Percentiles rank a stretch among this genome's conserved stretches.
Conservation (phyloP, 2,888 invertebrate genomes). For the Tanytarsus gracilentus region DNA sequence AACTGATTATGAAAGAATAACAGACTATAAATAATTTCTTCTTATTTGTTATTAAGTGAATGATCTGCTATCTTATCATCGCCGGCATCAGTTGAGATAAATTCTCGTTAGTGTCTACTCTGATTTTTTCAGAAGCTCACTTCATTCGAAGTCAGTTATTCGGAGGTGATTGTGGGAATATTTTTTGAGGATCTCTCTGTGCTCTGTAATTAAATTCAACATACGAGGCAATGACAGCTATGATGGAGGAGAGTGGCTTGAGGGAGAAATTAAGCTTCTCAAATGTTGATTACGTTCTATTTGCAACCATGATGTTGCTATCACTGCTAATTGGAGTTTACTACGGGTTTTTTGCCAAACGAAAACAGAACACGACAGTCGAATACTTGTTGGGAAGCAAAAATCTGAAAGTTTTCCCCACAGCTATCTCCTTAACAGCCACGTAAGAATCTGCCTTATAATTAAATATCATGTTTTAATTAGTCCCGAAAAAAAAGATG, state of each 20-base stretch:
- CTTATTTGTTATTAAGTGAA: no score
- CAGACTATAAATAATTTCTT: no score
- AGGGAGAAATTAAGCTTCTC: conserved; percentile 16
- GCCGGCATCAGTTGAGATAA: no score
- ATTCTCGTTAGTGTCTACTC: no score
- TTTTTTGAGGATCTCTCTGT: no score
- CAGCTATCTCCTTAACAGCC: conserved; percentile 21
- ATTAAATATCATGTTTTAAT: conserved; percentile 10
- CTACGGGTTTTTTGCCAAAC: conserved; percentile 21
- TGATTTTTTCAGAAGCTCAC: no score
- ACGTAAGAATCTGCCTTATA: conserved; percentile 13
- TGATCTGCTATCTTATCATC: no score
- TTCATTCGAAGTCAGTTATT: no score
- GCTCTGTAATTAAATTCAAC: conserved; percentile 6
- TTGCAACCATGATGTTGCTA: conserved; percentile 21
- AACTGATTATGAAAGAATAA: no score
- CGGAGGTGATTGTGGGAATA: no score
- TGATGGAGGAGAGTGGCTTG: conserved; percentile 1
- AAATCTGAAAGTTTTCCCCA: conserved; percentile 22
- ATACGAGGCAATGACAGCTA: no score
- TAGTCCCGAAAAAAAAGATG: no score
- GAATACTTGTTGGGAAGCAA: conserved; percentile 26
- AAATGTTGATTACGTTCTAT: conserved; percentile 17
- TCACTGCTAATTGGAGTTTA: conserved; percentile 24
- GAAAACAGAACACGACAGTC: conserved; percentile 19